Conservation (phyloP, 2,888 invertebrate species). For the Caenorhabditis sp. region DNA sequence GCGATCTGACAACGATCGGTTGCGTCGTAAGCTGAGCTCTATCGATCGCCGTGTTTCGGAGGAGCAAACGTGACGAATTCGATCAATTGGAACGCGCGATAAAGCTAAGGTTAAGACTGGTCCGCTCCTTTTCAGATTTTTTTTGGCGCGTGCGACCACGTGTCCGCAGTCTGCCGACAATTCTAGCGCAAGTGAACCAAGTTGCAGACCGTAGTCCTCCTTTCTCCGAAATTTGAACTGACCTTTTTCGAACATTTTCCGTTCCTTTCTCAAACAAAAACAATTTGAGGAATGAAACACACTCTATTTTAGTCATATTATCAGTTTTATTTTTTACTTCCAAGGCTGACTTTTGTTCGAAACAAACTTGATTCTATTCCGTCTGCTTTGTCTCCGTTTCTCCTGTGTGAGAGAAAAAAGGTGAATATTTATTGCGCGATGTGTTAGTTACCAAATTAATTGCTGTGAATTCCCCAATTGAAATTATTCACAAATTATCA, state of each 20-base stretch:
- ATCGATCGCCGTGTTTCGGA: conserved; percentile 1
- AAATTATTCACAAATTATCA: not conserved
- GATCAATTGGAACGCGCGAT: no score
- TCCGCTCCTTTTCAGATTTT: not conserved
- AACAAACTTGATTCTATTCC: no score
- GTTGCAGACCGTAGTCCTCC: conserved; percentile 8
- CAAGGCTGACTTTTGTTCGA: no score
- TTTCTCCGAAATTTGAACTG: not conserved
- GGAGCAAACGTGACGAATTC: no score
- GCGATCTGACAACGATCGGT: no score
- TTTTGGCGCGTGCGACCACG: not conserved
- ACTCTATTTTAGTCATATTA: not conserved
- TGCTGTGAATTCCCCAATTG: no score
- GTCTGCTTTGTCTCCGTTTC: no score
- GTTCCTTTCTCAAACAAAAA: not conserved
- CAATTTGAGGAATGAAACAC: no score
- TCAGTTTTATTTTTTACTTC: conserved; percentile 1
- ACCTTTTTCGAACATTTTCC: conserved; percentile 2
- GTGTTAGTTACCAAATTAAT: no score
- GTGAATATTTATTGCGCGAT: no score
- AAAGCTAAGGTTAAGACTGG: conserved; percentile 19
- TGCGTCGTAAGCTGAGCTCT: conserved; percentile 6
- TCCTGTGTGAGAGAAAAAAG: conserved; percentile 30
- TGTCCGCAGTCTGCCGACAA: not conserved
- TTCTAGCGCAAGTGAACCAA: not conserved